Evolutionary conservation across 2,888 invertebrate genomes (phyloP), one percentile per base, ranked within the genome.

Genomic region (Agrotis exclamationis): DNA sequence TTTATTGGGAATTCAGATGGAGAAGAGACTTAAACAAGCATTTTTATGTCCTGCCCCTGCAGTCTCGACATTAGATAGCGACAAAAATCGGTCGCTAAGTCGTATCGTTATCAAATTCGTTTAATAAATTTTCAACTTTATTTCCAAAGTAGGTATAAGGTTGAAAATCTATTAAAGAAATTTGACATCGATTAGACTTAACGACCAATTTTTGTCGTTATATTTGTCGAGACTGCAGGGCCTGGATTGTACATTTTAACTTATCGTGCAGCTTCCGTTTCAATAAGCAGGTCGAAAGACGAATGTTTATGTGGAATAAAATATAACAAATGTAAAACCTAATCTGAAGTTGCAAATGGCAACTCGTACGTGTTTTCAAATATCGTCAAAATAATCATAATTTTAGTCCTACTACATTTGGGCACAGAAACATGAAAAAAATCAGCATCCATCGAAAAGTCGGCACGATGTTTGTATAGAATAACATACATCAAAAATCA

Each of bases 401-500:
- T 56, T 39, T 56, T 11, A 6, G 14, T 20, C 9, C 44, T 51
- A 53, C 5, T 39, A 4, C 18, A 67, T 48, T 58, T 76, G 24
- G 48, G 22, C 39, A 63, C 11, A 59, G 13, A 63, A 59, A 58
- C n/a, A 51, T 63, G 1, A 5, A 33, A 50, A 53, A 67, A 58
- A 44, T 44, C 39, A 56, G 28, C 51, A 57, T 63, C 11, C 67
- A 50, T 28, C 62, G 48, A 59, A 50, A 54, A 66, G 66, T 67
- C 83, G 80, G 75, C 80, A 68, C 18, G 50, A 56, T 80, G 53
- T 83, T 79, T 83, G 83, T 60, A 63, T 79, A 79, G 72, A 82
- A 67, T 66, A 82, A 76, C 80, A 80, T 80, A 76, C 75, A 84
- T 85, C 87, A 87, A 88, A 88, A 83, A 74, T 79, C 82, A 85